Evolutionary conservation across 2,797 vertebrate genomes (phyloP), one percentile per base, ranked within the genome.

Genomic region (Cyprinodon diabolis): DNA sequence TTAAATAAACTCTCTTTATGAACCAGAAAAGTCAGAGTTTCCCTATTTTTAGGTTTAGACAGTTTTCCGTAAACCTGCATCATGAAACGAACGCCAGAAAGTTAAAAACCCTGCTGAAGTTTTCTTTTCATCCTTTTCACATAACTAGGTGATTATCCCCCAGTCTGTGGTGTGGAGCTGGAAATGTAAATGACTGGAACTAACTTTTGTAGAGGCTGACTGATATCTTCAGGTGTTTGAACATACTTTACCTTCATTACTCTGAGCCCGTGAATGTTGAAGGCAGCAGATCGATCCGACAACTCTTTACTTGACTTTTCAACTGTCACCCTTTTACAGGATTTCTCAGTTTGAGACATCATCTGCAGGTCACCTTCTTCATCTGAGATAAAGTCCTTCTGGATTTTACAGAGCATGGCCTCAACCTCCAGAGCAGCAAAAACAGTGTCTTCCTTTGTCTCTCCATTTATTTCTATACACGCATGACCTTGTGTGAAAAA

Each of bases 371-470:
- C 57, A 0, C 0, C 0, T 73, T 92, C 37, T 83, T 95, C 94
- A 57, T 90, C 84, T n/a, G 0, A 71, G 19, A 82, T 76, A 55
- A 93, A 92, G 54, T 94, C 58, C 54, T 78, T 54, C 89, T 96
- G 96, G 74, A 93, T 77, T 0, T 6, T 2, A 72, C 93, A 94
- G 55, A 97, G 94, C 84, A 96, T 80, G 40, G 67, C 74, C 86
- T 99, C 97, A 81, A 96, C 78, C 66, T 84, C 0, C 0, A 98
- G 10, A 15, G 77, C 84, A 0, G 77, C 87, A 68, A 75, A 72
- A 1, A 74, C 80, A 58, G 89, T 66, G 40, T 84, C 78, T 37
- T 65, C 49, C 0, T 0, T 4, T 0, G 74, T 66, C 0, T 0
- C 0, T 4, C 96, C 96, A 0, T 0, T 51, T 9, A 99, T 84